Evolutionary conservation across 1,140 invertebrate species (phyloP), one percentile per base, ranked within the genome.

Genomic region (Drosophila burlai): DNA sequence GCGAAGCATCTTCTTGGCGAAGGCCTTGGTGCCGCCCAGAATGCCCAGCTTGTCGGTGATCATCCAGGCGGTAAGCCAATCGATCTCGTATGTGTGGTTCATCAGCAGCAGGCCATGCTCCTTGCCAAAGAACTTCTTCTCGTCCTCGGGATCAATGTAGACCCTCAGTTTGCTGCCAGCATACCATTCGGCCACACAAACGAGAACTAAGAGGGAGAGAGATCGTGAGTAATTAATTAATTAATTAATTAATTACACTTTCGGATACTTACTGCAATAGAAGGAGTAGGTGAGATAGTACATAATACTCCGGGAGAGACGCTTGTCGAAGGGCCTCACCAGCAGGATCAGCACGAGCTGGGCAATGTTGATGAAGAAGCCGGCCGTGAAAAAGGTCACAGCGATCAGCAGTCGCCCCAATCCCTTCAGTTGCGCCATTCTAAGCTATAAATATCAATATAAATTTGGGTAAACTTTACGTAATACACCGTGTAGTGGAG

Each of bases 31-130:
- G 93, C 97, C 97, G 52, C 97, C 97, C 81, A 98, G 93, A 61
- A 97, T 94, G 80, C 94, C 86, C 76, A 96, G 93, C 76, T 96
- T 95, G 76, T 98, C 97, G 83, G 96, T 96, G 63, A 97, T 94
- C 76, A 98, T 95, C 97, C 97, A 98, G 31, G 96, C 97, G 83
- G 97, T 95, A 0, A 98, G 93, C 97, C 98, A 99, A 93, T 99
- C 98, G 50, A 98, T 96, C 94, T 99, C 98, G 93, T 98, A 99
- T 34, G 95, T 96, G 92, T 99, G 98, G 93, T 99, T 99, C 97
- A 99, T 98, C 29, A 99, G 94, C 52, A 98, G 95, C 82, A 98
- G 95, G 4, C 95, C 96, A 94, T 99, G 97, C 89, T 99, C 98
- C 80, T 97, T 96, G 13, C 97, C 97, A 93, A 96, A 96, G 93